phyloP scores from a whole-genome alignment of 2,888 invertebrate genomes.

The Aphidius colemani region DNA sequence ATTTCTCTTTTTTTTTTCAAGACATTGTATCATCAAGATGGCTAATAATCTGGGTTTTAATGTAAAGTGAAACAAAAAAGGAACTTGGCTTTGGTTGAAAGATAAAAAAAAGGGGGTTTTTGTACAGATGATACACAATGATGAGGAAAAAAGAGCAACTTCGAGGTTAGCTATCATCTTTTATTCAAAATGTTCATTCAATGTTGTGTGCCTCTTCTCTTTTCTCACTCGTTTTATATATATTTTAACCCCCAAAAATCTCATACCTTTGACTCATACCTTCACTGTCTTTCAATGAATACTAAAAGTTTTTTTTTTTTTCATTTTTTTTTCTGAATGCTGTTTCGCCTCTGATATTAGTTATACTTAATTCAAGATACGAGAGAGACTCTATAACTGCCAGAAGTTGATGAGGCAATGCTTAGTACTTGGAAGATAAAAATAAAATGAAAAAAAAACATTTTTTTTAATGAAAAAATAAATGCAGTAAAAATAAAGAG shows the following conservation, averaged over 20 bases:
- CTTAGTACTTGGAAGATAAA: slow-evolving; percentile 16
- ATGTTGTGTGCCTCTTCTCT: slow-evolving; percentile 23
- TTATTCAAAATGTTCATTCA: slow-evolving; percentile 46
- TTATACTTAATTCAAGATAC: slow-evolving; percentile 58
- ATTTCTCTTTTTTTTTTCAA: neutral
- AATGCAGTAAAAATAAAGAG: too few relatives aligned
- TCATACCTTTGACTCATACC: slow-evolving; percentile 17
- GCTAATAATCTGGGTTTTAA: neutral
- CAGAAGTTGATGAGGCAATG: slow-evolving; percentile 42
- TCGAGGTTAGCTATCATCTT: slow-evolving; percentile 43
- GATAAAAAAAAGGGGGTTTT: neutral
- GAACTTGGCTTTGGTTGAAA: neutral
- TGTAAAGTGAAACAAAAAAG: neutral
- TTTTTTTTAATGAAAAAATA: too few relatives aligned
- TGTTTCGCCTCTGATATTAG: slow-evolving; percentile 51
- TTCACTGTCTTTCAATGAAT: slow-evolving; percentile 54
- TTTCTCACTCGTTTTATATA: slow-evolving; percentile 23
- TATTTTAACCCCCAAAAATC: slow-evolving; percentile 9
- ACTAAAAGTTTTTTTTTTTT: slow-evolving; percentile 46
- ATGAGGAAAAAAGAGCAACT: slow-evolving; percentile 34
- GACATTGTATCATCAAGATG: too few relatives aligned
- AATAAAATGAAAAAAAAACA: slow-evolving; percentile 15
- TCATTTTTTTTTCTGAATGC: slow-evolving; percentile 42
- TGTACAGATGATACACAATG: slow-evolving; percentile 43
- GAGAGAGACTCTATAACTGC: slow-evolving; percentile 34